Evolutionary conservation across 1,140 invertebrate genomes (phyloP).

Genomic region (Macrosteles quadrilineatus): DNA sequence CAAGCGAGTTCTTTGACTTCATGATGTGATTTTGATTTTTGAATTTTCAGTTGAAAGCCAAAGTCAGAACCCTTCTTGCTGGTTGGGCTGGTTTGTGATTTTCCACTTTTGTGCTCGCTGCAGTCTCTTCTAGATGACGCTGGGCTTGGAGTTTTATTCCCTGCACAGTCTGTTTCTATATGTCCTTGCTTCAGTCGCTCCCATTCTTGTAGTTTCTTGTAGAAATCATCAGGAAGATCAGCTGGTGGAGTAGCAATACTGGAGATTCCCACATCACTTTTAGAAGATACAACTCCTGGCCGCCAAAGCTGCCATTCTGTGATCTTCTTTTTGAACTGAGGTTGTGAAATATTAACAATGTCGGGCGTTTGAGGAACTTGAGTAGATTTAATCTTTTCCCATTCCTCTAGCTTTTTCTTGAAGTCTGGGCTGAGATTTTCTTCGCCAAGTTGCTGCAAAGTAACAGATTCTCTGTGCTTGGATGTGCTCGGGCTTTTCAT

Average conservation of each 20-base stretch:
- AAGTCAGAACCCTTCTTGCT: slow-evolving; percentile 24
- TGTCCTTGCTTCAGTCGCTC: slow-evolving; percentile 48
- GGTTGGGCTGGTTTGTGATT: slow-evolving; percentile 42
- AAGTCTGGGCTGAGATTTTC: slow-evolving; percentile 74
- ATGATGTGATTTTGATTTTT: slow-evolving; percentile 29
- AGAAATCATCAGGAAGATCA: slow-evolving; percentile 55
- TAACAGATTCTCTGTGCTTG: slow-evolving; percentile 25
- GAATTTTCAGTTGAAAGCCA: slow-evolving; percentile 17
- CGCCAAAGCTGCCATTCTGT: slow-evolving; percentile 74
- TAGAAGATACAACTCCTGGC: slow-evolving; percentile 47
- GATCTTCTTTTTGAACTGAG: slow-evolving; percentile 57
- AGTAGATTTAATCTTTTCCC: slow-evolving; percentile 74
- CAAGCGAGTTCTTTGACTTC: slow-evolving; percentile 55
- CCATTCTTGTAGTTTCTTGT: slow-evolving; percentile 57
- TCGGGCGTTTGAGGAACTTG: slow-evolving; percentile 39
- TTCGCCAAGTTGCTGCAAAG: slow-evolving; percentile 52
- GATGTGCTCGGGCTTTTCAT: slow-evolving; percentile 41
- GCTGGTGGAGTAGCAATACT: slow-evolving; percentile 36
- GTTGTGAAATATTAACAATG: slow-evolving; percentile 40
- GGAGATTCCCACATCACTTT: slow-evolving; percentile 6
- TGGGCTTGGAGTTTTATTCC: slow-evolving; percentile 48
- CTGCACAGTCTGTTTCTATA: slow-evolving; percentile 9
- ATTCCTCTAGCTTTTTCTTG: slow-evolving; percentile 79
- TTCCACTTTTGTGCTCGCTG: slow-evolving; percentile 39
- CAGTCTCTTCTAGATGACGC: slow-evolving; percentile 48